phyloP scores from a whole-genome alignment of 2,113 vertebrate species.

The Chascanopsetta lugubris region DNA sequence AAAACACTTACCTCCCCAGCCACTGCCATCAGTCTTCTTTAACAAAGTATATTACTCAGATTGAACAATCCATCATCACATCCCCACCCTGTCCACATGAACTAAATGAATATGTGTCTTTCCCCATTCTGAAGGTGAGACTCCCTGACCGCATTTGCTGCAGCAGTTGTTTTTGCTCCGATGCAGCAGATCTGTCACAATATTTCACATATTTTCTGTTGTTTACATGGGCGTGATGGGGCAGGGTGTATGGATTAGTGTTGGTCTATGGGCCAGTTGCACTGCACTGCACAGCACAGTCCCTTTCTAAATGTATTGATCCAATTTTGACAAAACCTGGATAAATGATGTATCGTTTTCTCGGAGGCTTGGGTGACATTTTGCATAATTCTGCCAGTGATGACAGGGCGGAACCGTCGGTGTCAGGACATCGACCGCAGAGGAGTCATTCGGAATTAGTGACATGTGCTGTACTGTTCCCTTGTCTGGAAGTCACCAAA shows the following conservation, averaged over 20 bases:
- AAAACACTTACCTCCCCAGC: constrained; percentile 54
- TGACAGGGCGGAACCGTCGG: not conserved
- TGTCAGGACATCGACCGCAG: not conserved
- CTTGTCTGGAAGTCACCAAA: too few relatives aligned
- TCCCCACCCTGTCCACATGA: constrained; percentile 58
- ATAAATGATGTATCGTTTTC: not conserved
- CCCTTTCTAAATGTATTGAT: constrained; percentile 1
- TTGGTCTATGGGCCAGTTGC: not conserved
- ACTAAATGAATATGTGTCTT: constrained; percentile 60
- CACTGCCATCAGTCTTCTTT: constrained; percentile 70
- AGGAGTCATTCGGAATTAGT: too few relatives aligned
- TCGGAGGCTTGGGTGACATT: not conserved
- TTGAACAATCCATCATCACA: constrained; percentile 75
- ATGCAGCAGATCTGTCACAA: not conserved
- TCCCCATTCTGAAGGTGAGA: constrained; percentile 19
- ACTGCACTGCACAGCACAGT: not conserved
- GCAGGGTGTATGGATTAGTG: constrained; percentile 4
- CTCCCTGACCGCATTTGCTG: not conserved
- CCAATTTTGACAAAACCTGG: constrained; percentile 3
- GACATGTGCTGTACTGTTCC: too few relatives aligned
- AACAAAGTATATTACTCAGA: constrained; percentile 72
- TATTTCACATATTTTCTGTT: not conserved
- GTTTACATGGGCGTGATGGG: not conserved
- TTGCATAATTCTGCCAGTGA: not conserved
- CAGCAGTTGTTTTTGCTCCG: not conserved